phyloP scores from a whole-genome alignment of 1,140 invertebrate genomes.

The Atopsyche davidsoni region DNA sequence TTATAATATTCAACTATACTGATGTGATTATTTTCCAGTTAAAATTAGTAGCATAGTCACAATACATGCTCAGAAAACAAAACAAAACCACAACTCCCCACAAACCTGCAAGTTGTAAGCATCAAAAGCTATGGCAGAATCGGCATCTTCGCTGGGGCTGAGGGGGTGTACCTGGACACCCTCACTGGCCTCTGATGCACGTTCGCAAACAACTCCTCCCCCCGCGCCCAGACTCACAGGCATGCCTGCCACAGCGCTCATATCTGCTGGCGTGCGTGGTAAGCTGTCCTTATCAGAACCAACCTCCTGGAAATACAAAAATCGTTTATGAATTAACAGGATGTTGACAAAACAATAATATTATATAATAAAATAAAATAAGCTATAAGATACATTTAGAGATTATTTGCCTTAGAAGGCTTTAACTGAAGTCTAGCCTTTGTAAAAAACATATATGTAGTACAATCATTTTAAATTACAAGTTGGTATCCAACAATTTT shows the following conservation, averaged over 20 bases:
- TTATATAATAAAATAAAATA: too few species aligned
- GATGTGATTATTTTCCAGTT: too few species aligned
- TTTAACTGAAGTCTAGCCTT: too few species aligned
- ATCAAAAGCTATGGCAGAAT: conserved; percentile 16
- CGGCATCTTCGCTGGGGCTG: conserved; percentile 49
- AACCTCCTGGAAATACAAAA: conserved; percentile 38
- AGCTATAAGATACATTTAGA: too few species aligned
- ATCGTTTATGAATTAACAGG: conserved; percentile 28
- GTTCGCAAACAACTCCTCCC: conserved; percentile 34
- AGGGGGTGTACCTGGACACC: conserved; percentile 55
- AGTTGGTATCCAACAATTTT: too few species aligned
- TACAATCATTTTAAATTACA: too few species aligned
- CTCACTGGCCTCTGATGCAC: conserved; percentile 56
- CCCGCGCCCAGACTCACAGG: conserved; percentile 31
- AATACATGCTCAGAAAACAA: conserved; percentile 4
- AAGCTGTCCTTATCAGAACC: conserved; percentile 57
- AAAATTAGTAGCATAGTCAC: too few species aligned
- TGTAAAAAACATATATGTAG: too few species aligned
- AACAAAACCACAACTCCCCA: conserved; percentile 1
- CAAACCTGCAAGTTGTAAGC: conserved; percentile 28
- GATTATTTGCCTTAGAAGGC: too few species aligned
- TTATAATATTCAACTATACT: too few species aligned
- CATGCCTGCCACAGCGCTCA: conserved; percentile 48
- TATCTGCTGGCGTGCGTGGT: conserved; percentile 54
- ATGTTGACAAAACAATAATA: background rate